phyloP scores from a whole-genome alignment of 2,797 vertebrate genomes.

The Mormyrus proboscirostris region DNA sequence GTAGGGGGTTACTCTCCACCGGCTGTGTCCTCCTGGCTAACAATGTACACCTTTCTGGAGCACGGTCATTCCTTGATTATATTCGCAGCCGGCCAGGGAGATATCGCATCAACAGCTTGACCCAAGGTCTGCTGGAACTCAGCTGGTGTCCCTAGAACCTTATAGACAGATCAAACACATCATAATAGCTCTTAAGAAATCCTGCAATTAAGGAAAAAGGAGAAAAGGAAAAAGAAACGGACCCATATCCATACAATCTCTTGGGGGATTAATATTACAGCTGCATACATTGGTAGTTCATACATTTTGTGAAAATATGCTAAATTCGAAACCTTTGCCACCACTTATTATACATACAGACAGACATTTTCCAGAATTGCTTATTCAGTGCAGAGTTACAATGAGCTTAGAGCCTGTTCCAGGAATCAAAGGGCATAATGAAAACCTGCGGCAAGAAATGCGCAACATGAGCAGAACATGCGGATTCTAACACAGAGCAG shows the following conservation, averaged over 20 bases:
- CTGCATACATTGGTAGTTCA: not conserved
- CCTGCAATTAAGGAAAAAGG: not conserved
- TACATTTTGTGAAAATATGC: not conserved
- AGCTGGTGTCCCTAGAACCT: conserved; percentile 26
- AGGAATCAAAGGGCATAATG: not conserved
- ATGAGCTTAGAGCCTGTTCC: not conserved
- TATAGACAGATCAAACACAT: not conserved
- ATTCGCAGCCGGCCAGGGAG: conserved; percentile 27
- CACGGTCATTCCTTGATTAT: conserved; percentile 37
- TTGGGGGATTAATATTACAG: not conserved
- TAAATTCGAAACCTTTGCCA: not conserved
- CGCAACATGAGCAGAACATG: not conserved
- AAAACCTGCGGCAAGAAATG: not conserved
- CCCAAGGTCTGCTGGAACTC: conserved; percentile 46
- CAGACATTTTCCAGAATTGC: not conserved
- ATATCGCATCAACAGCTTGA: conserved; percentile 36
- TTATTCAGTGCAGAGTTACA: not conserved
- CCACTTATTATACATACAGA: not conserved
- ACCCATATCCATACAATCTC: not conserved
- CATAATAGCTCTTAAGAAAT: not conserved
- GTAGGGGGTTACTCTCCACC: conserved; percentile 41
- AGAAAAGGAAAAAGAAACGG: not conserved
- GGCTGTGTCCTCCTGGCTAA: conserved; percentile 48
- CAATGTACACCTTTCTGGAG: conserved; percentile 26
- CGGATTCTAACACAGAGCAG: not conserved